Evolutionary conservation across 2,797 vertebrate genomes (phyloP).

Genomic region (Anas acuta): DNA sequence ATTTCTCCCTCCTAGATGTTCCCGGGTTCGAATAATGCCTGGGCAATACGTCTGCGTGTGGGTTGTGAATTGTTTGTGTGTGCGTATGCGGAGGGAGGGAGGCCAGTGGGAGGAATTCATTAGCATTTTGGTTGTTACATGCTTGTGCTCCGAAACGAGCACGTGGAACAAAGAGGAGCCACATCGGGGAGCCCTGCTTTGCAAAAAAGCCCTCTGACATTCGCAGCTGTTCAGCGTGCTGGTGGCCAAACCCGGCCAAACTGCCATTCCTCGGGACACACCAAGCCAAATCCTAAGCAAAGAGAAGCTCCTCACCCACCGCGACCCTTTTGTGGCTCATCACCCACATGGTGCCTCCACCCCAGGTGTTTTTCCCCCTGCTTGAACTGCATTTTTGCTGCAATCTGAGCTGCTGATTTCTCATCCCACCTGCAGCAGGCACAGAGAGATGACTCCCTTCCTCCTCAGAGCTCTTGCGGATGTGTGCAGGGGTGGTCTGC

Average conservation of each 20-base stretch:
- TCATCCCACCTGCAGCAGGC: not conserved
- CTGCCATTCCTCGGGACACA: slow-evolving; percentile 9
- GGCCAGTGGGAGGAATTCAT: slow-evolving; percentile 53
- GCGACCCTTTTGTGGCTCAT: not conserved
- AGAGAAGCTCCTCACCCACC: not conserved
- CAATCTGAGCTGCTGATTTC: not conserved
- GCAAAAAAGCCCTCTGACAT: slow-evolving; percentile 53
- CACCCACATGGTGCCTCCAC: not conserved
- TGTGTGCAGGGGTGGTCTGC: too few relatives aligned
- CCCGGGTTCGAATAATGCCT: not conserved
- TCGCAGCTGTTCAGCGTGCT: not conserved
- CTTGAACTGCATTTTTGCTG: not conserved
- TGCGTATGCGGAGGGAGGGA: not conserved
- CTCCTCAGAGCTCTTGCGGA: not conserved
- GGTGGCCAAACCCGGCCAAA: slow-evolving; percentile 2
- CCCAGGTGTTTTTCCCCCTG: not conserved
- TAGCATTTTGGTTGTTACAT: slow-evolving; percentile 63
- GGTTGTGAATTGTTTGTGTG: not conserved
- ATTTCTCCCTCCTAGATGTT: not conserved
- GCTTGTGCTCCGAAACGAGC: slow-evolving; percentile 57
- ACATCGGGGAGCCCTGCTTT: slow-evolving; percentile 10
- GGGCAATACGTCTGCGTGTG: not conserved
- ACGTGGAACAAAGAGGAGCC: slow-evolving; percentile 65
- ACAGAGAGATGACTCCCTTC: not conserved
- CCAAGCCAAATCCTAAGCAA: not conserved